Percentiles rank a stretch among this genome's conserved stretches.
Evolutionary conservation across 2,888 invertebrate genomes (phyloP).

Genomic region (Tanypteryx hageni): DNA sequence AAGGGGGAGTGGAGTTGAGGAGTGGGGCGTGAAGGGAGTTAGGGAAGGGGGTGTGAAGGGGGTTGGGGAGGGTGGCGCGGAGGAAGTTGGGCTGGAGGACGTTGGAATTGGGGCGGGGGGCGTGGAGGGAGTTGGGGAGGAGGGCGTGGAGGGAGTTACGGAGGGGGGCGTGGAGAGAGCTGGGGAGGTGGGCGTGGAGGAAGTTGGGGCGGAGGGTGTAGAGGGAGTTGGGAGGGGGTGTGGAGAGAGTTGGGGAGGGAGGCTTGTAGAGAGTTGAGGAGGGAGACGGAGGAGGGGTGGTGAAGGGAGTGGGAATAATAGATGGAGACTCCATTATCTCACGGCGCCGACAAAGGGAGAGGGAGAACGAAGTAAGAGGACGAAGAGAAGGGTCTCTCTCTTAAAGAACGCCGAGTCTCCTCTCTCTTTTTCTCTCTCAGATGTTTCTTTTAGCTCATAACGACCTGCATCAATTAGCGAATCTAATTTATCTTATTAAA

Average conservation of each 20-base stretch:
- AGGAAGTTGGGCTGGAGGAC: neutral
- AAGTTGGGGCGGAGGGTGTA: too few relatives aligned
- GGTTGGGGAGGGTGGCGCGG: neutral
- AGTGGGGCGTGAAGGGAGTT: neutral
- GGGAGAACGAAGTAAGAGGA: neutral
- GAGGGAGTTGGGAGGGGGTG: too few relatives aligned
- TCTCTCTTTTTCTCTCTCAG: neutral
- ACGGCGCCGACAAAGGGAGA: neutral
- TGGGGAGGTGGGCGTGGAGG: neutral
- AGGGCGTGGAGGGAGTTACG: too few relatives aligned
- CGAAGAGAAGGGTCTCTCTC: neutral
- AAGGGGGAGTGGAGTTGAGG: too few relatives aligned
- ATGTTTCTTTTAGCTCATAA: neutral
- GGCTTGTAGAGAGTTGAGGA: neutral
- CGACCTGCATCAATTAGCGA: neutral
- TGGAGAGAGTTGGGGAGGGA: too few relatives aligned
- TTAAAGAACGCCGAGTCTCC: neutral
- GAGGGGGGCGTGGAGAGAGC: too few relatives aligned
- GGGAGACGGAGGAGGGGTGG: neutral
- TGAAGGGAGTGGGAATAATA: too few relatives aligned
- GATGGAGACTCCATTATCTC: constrained; percentile 3
- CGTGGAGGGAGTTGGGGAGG: neutral
- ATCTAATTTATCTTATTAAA: neutral
- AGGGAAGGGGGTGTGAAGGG: too few relatives aligned
- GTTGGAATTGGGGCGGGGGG: too few relatives aligned